Conservation (phyloP, 1,140 invertebrate genomes). For the Planococcus citri region DNA sequence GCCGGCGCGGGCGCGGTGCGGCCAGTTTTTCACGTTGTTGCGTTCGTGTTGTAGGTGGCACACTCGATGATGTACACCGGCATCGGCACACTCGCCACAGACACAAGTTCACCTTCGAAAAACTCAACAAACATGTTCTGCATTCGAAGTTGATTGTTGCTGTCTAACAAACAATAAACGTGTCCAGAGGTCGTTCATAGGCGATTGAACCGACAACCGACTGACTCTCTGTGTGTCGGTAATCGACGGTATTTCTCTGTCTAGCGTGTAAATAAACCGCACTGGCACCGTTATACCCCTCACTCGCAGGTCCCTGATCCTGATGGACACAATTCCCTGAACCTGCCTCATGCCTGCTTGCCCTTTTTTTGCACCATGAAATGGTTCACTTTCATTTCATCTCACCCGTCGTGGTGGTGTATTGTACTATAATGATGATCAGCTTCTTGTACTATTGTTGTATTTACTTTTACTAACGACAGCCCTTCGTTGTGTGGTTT, state of each 20-base stretch:
- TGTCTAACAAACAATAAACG: slow-evolving; percentile 3
- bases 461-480: too few species aligned
- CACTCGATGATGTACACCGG: neutral
- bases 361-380: too few species aligned
- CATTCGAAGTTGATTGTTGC: slow-evolving; percentile 1
- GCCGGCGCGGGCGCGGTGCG: neutral
- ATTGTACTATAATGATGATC: too few species aligned
- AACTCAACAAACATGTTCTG: neutral
- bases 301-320: too few species aligned
- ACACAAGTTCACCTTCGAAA: slow-evolving; percentile 18
- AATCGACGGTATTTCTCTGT: too few species aligned
- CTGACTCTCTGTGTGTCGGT: neutral
- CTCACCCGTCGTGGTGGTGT: too few species aligned
- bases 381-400: too few species aligned
- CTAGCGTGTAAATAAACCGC: neutral
- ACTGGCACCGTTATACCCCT: neutral
- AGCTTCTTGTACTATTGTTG: too few species aligned
- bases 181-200: slow-evolving; percentile 5
- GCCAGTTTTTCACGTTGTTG: neutral
- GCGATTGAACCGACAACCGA: neutral
- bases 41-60: neutral
- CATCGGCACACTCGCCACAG: neutral
- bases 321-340: too few species aligned
- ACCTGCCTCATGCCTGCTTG: too few species aligned
- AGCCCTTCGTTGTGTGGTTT: too few species aligned